phyloP scores from a whole-genome alignment of 2,888 invertebrate species.

The Alsophila aescularia region DNA sequence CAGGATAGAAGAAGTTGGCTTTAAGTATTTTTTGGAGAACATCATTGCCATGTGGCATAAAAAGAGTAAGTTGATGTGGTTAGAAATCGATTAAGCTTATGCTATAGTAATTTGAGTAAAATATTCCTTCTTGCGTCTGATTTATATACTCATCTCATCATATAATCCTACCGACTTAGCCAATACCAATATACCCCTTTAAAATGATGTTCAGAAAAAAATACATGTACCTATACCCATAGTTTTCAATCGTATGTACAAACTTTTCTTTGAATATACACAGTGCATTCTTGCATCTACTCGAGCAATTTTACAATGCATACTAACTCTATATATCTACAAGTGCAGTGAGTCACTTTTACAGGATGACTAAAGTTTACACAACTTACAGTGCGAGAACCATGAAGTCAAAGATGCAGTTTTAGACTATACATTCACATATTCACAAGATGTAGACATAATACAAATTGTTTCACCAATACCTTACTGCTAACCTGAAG shows the following conservation, averaged over 20 bases:
- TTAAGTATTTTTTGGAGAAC: slow-evolving; percentile 17
- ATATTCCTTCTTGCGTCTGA: too few relatives aligned
- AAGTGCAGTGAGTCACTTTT: slow-evolving; percentile 36
- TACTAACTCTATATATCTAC: slow-evolving; percentile 34
- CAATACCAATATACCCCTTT: slow-evolving; percentile 7
- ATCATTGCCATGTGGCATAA: slow-evolving; percentile 3
- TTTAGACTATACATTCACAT: slow-evolving; percentile 30
- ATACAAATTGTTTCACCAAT: slow-evolving; percentile 9
- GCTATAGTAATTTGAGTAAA: too few relatives aligned
- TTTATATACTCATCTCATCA: too few relatives aligned
- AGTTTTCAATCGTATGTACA: slow-evolving; percentile 9
- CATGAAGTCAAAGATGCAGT: slow-evolving; percentile 11
- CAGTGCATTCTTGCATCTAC: slow-evolving; percentile 37
- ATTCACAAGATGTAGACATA: slow-evolving; percentile 25
- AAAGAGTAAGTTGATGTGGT: background rate
- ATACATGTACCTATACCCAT: slow-evolving; percentile 4
- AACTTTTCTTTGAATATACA: slow-evolving; percentile 21
- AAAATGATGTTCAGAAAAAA: slow-evolving; percentile 10
- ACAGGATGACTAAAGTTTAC: slow-evolving; percentile 12
- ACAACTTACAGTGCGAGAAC: slow-evolving; percentile 17
- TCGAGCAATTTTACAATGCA: slow-evolving; percentile 53
- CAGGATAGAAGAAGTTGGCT: background rate
- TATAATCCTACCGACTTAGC: background rate
- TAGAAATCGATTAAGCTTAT: too few relatives aligned
- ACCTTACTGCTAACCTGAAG: background rate